Evolutionary conservation across 2,113 vertebrate genomes (phyloP), one percentile per base, ranked within the genome.

Genomic region (Plecturocebus donacophilus): DNA sequence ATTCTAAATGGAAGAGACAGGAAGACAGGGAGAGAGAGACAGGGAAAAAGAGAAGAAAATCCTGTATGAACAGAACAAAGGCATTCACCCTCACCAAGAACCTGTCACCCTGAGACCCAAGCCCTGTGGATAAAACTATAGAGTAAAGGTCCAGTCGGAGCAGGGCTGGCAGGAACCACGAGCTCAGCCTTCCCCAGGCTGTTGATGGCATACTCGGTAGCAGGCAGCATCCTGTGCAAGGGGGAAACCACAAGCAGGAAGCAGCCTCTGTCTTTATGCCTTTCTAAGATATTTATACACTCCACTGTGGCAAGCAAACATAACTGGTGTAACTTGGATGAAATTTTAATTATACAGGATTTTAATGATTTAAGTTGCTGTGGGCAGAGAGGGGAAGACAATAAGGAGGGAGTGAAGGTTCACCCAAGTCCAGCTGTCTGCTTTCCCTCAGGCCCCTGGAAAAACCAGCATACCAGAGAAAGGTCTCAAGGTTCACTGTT

Each of bases 261-360:
- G 97, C 94, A 94, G 97, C 90, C 97, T 98, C 98, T 97, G 95
- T 97, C 98, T 97, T 95, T 96, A 98, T 96, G 98, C 97, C 97
- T 97, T 76, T 96, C 98, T 96, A 97, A 98, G 98, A 97, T 99
- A 99, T 99, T 98, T 99, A 98, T 99, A 98, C 96, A 88, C 96
- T 96, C 96, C 94, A 27, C 96, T 98, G 98, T 91, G 98, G 98
- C 98, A 98, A 95, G 96, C 97, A 98, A 97, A 98, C 98, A 98
- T 91, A 98, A 96, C 97, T 98, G 98, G 97, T 96, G 93, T 84
- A 96, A 97, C 98, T 98, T 98, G 98, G 98, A 98, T 97, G 93
- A 98, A 98, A 98, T 96, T 97, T 98, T 98, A 99, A 99, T 99
- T 98, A 99, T 97, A 98, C 90, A 88, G 98, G 87, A 97, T 96